Conservation (phyloP, 2,113 vertebrate species). For the Tachysurus fulvidraco region DNA sequence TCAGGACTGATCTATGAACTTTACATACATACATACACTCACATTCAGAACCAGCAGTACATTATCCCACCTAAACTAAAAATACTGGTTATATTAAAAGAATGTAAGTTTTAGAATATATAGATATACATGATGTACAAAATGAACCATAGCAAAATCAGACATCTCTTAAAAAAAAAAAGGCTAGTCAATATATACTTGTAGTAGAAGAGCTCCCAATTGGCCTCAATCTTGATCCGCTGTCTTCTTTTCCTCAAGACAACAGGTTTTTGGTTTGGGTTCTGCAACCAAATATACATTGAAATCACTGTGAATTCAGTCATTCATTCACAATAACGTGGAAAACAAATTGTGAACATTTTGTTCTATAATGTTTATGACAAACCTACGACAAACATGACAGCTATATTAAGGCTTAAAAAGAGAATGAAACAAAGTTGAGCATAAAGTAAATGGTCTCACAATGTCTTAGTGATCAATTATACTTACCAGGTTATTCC, state of each 20-base stretch:
- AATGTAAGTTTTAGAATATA: background rate
- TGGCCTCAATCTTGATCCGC: constrained; percentile 97
- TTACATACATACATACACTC: background rate
- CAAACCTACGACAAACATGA: background rate
- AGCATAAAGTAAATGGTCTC: constrained; percentile 36
- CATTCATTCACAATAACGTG: background rate
- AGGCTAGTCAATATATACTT: constrained; percentile 71
- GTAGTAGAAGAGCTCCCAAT: constrained; percentile 99
- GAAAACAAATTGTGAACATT: background rate
- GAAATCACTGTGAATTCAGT: background rate
- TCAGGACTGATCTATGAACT: too few species aligned
- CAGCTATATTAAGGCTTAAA: background rate
- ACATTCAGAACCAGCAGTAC: background rate
- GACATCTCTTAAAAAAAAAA: background rate
- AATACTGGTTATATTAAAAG: background rate
- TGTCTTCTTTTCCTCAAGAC: constrained; percentile 94
- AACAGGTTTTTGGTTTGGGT: constrained; percentile 93
- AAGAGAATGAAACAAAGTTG: background rate
- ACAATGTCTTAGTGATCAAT: constrained; percentile 57
- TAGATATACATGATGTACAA: background rate
- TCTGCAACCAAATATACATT: constrained; percentile 72
- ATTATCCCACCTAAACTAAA: background rate
- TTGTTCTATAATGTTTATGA: background rate
- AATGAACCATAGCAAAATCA: background rate
- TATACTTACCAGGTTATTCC: constrained; percentile 96